Base-by-base conservation (phyloP, 2,797 vertebrate genomes). In the Acipenser transmontanus region DNA sequence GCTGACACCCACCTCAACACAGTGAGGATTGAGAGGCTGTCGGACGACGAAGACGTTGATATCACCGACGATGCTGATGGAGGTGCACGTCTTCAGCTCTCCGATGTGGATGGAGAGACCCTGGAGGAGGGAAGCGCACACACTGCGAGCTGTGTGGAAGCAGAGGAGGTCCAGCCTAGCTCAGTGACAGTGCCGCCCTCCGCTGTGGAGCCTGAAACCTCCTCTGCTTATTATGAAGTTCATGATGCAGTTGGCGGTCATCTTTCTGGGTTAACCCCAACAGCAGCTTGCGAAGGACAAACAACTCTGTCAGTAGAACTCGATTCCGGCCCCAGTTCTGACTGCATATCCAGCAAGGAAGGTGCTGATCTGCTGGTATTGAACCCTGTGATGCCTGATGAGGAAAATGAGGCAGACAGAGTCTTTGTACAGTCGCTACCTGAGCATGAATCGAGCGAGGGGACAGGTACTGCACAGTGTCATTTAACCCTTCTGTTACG, bases 1-100 rank as follows among this genome's bases (percentile, higher is more conserved):
- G 8, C 66, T 0, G 60, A 88, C 54, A 79, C 86, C 61, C 85
- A 93, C 69, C 69, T 88, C 75, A 98, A 97, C 0, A 84, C 91
- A 0, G 89, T 99, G 63, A 95, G 92, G 67, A 98, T 98, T 47
- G 94, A 98, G 78, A 91, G 87, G 62, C 86, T 97, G 61, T 97
- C 94, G 6, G 95, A 97, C 54, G 93, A 98, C 14, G 96, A 98
- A 79, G 90, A 99, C 11, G 94, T 99, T 12, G 95, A 99, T 75
- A 97, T 99, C 80, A 98, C 95, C 0, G 95, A 99, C 67, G 95
- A 94, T 63, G 51, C 85, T 69, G 91, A 92, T 66, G 91, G 82
- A 0, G 78, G 81, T 7, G 65, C 59, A 9, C 56, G 51, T 14
- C 73, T 65, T 50, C 64, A 49, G 4, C 67, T 77, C 56, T 83